Evolutionary conservation across 2,888 invertebrate species (phyloP), one percentile per base, ranked within the genome.

Genomic region (Mimachlamys varia): DNA sequence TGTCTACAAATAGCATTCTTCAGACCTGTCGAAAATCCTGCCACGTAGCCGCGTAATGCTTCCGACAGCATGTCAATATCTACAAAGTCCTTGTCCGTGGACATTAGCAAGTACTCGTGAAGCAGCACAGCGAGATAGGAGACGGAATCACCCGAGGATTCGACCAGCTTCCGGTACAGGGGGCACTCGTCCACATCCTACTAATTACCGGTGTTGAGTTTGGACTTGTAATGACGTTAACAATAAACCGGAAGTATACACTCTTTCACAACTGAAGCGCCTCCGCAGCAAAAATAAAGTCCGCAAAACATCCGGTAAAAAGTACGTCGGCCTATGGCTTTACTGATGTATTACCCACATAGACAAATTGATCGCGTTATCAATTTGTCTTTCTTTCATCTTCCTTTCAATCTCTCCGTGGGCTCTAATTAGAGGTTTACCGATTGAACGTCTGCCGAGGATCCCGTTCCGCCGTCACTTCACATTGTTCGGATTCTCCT

Each of bases 291-390:
- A 76, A 53, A 33, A 76, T 33, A 76, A 10, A 76, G 76, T 76
- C 76, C 76, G 27, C 27, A 76, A 76, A 76, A n/a, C 27, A 62
- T 27, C 33, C 76, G 27, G 33, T 33, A 27, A 76, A 76, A 19
- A 58, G 22, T 58, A 1, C 58, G 58, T 58, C 58, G 27, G 7
- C 33, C 22, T 12, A 12, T 76, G 76, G 27, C 44, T 44, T 44
- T 44, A 44, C 44, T 33, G 76, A 27, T 76, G 13, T 3, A 76
- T 76, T 27, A 12, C 12, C 76, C 12, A 33, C 76, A 27, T 15
- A 76, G 76, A 76, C 76, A 33, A 27, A 76, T 76, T 76, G 76
- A 76, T 76, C 76, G 76, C 27, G 17, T 33, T 76, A 76, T 76
- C 15, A 76, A 76, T 33, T 76, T 76, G 76, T 76, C 62, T 76